These are phyloP conservation scores for Gastrophryne carolinensis DNA, from an alignment of 2,797 vertebrate genomes.

Conservation along the genomic window DNA sequence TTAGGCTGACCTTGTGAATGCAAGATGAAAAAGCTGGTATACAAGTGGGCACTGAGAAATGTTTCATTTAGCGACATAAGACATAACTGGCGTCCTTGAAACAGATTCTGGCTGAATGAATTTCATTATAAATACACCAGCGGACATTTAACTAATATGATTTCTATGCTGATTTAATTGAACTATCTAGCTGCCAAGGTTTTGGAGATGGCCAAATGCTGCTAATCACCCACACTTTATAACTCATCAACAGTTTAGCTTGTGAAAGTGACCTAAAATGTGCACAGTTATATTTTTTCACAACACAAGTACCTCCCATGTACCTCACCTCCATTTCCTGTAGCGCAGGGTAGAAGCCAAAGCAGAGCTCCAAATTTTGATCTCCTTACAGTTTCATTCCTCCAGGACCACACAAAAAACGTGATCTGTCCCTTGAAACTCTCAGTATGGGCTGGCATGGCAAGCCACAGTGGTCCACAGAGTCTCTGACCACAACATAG, in stretches of 20 bases:
- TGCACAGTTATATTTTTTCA: too few relatives aligned
- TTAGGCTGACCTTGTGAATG: neutral
- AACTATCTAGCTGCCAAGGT: conserved; percentile 18
- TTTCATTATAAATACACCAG: conserved; percentile 26
- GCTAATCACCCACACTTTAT: conserved; percentile 2
- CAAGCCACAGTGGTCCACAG: too few relatives aligned
- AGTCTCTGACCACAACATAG: too few relatives aligned
- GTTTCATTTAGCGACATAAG: conserved; percentile 2
- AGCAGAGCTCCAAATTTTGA: too few relatives aligned
- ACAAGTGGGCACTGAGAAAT: neutral
- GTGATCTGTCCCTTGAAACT: too few relatives aligned
- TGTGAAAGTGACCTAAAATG: conserved; percentile 6
- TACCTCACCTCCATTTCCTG: too few relatives aligned
- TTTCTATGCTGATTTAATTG: conserved; percentile 30
- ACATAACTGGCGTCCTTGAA: conserved; percentile 26
- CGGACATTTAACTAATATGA: conserved; percentile 19
- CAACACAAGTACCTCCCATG: too few relatives aligned
- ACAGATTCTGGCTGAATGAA: conserved; percentile 21
- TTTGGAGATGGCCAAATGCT: conserved; percentile 10
- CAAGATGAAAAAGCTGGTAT: neutral
- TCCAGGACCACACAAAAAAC: too few relatives aligned
- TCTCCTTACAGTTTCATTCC: too few relatives aligned
- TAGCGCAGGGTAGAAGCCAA: too few relatives aligned
- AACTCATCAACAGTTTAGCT: neutral
- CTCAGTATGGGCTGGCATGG: too few relatives aligned